Evolutionary conservation across 2,888 invertebrate species (phyloP).

Genomic region (Drosophila hamatofila): DNA sequence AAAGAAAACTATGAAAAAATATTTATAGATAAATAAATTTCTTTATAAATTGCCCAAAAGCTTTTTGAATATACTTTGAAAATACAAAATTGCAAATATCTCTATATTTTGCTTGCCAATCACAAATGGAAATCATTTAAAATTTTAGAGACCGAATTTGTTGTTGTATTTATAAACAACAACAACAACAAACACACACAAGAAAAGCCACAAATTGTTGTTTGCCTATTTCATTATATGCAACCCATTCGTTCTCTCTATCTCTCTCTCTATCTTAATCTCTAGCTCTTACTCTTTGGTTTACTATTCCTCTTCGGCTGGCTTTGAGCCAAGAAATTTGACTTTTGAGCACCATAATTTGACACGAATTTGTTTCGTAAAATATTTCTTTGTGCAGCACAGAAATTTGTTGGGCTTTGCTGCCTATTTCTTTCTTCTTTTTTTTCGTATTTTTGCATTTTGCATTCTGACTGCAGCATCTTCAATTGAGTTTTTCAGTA

Average conservation of each 20-base stretch:
- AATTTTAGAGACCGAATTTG: slow-evolving; percentile 27
- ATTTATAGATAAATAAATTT: background rate
- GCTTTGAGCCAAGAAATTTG: slow-evolving; percentile 64
- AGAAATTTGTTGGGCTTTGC: slow-evolving; percentile 6
- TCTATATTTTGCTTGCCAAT: slow-evolving; percentile 49
- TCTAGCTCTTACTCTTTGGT: background rate
- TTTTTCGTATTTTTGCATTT: background rate
- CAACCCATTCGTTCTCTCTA: background rate
- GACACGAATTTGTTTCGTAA: slow-evolving; percentile 72
- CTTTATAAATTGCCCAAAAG: slow-evolving; percentile 24
- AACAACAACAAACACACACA: slow-evolving; percentile 10
- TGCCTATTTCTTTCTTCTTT: background rate
- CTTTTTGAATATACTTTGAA: slow-evolving; percentile 27
- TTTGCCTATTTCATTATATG: slow-evolving; percentile 1
- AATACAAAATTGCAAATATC: slow-evolving; percentile 29
- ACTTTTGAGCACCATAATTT: slow-evolving; percentile 74
- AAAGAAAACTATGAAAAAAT: background rate
- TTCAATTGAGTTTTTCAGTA: slow-evolving; percentile 22
- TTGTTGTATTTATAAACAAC: slow-evolving; percentile 37
- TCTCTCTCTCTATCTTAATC: background rate
- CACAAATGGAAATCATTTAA: slow-evolving; percentile 36
- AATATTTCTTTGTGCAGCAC: slow-evolving; percentile 35
- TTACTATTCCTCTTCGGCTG: slow-evolving; percentile 17
- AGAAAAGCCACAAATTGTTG: slow-evolving; percentile 40
- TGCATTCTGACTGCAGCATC: slow-evolving; percentile 9